Percentiles rank a stretch among this genome's conserved stretches.
Evolutionary conservation across 2,888 invertebrate genomes (phyloP).

Genomic region (Pristionchus exspectatus): DNA sequence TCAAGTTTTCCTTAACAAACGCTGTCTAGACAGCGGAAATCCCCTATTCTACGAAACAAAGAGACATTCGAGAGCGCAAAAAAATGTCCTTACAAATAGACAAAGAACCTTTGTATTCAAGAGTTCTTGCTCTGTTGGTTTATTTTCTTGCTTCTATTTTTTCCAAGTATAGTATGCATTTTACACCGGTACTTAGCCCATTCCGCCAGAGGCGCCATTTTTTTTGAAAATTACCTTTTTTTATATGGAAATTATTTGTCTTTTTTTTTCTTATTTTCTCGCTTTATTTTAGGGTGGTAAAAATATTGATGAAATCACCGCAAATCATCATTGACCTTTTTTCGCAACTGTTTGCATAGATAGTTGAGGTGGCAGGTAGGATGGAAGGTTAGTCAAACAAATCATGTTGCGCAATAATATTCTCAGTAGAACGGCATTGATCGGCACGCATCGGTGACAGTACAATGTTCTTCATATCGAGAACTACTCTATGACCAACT

Average conservation of each 20-base stretch:
- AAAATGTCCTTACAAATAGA: background rate
- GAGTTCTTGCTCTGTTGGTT: background rate
- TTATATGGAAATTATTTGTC: too few species aligned
- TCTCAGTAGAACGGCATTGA: background rate
- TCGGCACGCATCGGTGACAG: background rate
- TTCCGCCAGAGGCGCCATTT: too few species aligned
- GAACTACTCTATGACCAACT: background rate
- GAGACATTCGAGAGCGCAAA: slow-evolving; percentile 8
- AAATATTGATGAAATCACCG: background rate
- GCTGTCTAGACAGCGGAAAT: background rate
- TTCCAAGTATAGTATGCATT: background rate
- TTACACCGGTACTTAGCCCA: too few species aligned
- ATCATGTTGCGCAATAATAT: background rate
- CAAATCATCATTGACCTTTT: background rate
- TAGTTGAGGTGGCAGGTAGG: background rate
- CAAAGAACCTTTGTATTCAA: background rate
- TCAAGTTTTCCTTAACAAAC: too few species aligned
- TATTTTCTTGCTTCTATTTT: background rate
- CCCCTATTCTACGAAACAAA: background rate
- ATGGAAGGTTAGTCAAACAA: slow-evolving; percentile 26
- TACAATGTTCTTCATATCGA: background rate
- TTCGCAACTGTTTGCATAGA: background rate
- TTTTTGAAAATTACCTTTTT: too few species aligned
- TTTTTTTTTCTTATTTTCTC: too few species aligned
- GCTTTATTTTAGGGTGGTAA: too few species aligned